Conservation (phyloP, 2,888 invertebrate species). For the Stenchaetothrips biformis region DNA sequence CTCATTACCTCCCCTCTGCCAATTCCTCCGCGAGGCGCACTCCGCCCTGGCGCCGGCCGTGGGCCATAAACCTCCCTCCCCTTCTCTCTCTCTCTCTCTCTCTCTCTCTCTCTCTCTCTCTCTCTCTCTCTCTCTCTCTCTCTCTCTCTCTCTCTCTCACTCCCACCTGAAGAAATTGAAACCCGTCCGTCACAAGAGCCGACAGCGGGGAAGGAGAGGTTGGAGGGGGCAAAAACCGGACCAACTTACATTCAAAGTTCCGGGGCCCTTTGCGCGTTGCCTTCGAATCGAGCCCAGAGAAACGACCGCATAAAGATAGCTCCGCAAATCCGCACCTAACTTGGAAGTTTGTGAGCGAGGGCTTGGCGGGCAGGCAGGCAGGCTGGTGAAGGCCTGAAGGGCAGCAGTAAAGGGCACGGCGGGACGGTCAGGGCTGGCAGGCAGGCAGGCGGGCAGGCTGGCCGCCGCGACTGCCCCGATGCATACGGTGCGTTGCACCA, state of each 20-base stretch:
- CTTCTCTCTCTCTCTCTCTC: background rate
- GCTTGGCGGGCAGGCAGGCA: too few species aligned
- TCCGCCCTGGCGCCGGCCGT: background rate
- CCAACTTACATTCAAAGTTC: conserved; percentile 16
- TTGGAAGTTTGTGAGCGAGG: background rate
- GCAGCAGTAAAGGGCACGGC: background rate
- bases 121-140: background rate
- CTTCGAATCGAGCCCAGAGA: background rate
- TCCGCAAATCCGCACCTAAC: conserved; percentile 13
- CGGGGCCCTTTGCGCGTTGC: background rate
- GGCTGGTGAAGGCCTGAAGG: background rate
- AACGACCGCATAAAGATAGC: background rate
- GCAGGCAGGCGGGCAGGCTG: background rate
- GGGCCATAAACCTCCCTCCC: background rate
- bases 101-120: background rate
- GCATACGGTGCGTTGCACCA: too few species aligned
- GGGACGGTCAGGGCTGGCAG: background rate
- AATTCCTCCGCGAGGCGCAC: background rate
- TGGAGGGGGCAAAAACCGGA: background rate
- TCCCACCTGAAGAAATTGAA: conserved; percentile 2
- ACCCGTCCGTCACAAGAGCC: conserved; percentile 2
- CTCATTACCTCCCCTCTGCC: background rate
- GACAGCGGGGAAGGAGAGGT: background rate
- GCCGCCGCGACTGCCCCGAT: background rate
- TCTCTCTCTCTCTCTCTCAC: background rate